Evolutionary conservation across 2,113 vertebrate species (phyloP).

Genomic region (Malurus alboscapulatus): DNA sequence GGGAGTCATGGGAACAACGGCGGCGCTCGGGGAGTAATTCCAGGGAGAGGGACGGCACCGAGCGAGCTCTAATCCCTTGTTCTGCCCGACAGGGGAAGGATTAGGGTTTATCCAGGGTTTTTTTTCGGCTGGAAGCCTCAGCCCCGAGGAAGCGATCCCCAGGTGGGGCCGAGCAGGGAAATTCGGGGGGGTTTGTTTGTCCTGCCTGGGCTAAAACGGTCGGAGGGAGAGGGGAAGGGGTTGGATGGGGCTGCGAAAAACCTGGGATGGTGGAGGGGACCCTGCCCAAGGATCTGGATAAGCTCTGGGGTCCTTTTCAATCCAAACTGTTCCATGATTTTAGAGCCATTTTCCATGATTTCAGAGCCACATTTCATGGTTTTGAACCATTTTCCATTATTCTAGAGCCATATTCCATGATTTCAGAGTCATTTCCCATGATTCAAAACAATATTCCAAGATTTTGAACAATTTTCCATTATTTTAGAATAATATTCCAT

Average conservation of each 20-base stretch:
- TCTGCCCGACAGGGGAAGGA: neutral
- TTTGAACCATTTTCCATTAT: no score
- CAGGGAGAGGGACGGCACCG: neutral
- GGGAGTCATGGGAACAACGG: neutral
- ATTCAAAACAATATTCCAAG: no score
- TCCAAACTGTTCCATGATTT: rapidly evolving
- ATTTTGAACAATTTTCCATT: no score
- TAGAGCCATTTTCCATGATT: neutral
- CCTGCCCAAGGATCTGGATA: neutral
- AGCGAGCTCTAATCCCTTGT: neutral
- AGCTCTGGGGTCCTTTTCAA: neutral
- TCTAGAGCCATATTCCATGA: rapidly evolving
- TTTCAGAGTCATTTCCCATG: no score
- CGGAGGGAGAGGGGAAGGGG: neutral
- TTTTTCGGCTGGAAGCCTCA: neutral
- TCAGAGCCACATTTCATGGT: rapidly evolving
- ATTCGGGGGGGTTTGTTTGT: neutral
- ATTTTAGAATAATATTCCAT: no score
- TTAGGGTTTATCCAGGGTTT: neutral
- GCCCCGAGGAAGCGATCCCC: neutral
- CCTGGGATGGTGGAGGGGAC: neutral
- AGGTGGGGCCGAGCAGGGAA: neutral
- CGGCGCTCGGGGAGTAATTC: rapidly evolving
- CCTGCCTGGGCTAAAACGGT: neutral
- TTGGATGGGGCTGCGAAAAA: neutral